Evolutionary conservation across 2,113 vertebrate species (phyloP).

Genomic region (Brachyistius frenatus): DNA sequence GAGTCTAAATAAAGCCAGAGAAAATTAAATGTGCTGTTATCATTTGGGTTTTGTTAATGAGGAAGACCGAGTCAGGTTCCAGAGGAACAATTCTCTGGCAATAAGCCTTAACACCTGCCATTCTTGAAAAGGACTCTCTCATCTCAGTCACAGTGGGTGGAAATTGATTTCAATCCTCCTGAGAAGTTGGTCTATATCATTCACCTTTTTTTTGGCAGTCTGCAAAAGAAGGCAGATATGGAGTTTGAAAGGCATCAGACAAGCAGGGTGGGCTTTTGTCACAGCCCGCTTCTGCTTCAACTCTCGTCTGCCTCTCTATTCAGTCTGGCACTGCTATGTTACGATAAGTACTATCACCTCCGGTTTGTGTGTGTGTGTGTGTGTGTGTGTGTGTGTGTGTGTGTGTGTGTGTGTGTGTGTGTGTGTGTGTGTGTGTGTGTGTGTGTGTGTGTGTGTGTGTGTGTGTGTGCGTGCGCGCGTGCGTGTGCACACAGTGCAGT

Average conservation of each 20-base stretch:
- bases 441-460: background rate
- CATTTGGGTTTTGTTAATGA: conserved; percentile 55
- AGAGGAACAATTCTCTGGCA: conserved; percentile 41
- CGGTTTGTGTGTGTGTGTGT: conserved; percentile 7
- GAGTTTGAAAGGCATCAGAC: conserved; percentile 62
- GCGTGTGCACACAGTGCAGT: background rate
- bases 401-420: conserved; percentile 1
- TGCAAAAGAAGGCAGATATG: conserved; percentile 58
- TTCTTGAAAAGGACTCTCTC: conserved; percentile 61
- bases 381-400: conserved; percentile 3
- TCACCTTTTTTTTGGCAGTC: conserved; percentile 44
- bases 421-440: background rate
- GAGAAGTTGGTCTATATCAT: conserved; percentile 60
- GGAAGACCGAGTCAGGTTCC: conserved; percentile 30
- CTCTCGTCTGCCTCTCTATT: conserved; percentile 56
- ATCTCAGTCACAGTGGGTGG: conserved; percentile 49
- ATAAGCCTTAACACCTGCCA: conserved; percentile 42
- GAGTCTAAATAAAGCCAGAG: conserved; percentile 37
- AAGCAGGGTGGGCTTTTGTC: conserved; percentile 58
- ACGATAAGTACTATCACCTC: conserved; percentile 61
- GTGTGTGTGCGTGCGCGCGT: too few species aligned
- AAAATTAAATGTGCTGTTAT: conserved; percentile 55
- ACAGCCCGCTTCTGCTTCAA: conserved; percentile 49
- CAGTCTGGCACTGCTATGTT: conserved; percentile 45
- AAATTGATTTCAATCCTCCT: conserved; percentile 70